Conservation (phyloP, 2,797 vertebrate genomes). For the Lacerta bilineata region DNA sequence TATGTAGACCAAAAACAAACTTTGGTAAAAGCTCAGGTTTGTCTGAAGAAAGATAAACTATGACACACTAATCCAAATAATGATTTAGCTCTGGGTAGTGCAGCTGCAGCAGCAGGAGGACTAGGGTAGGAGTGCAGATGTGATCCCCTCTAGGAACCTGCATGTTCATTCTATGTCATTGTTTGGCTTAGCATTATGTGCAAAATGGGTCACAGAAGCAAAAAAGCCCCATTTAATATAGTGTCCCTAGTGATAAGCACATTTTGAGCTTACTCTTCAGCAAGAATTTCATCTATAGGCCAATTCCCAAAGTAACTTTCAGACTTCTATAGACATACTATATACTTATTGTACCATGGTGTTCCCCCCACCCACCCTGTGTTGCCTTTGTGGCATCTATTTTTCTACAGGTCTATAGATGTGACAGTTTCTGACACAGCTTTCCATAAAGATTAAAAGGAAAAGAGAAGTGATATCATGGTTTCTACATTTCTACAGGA, state of each 20-base stretch:
- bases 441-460: not conserved
- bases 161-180: no score
- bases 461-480: not conserved
- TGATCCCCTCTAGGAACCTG: no score
- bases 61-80: no score
- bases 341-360: not conserved
- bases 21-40: no score
- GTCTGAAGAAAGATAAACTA: no score
- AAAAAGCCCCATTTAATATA: not conserved
- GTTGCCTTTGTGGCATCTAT: not conserved
- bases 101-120: no score
- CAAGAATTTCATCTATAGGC: not conserved
- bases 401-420: not conserved
- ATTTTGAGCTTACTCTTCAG: not conserved
- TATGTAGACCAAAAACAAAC: no score
- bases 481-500: constrained; percentile 1
- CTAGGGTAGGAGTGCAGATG: no score
- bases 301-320: not conserved
- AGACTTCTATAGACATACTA: not conserved
- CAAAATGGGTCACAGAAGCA: not conserved
- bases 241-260: not conserved
- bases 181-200: no score
- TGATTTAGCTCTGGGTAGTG: no score
- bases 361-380: not conserved
- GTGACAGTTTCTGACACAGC: not conserved